Conservation (phyloP, 2,113 vertebrate genomes). For the Gobiocypris rarus region DNA sequence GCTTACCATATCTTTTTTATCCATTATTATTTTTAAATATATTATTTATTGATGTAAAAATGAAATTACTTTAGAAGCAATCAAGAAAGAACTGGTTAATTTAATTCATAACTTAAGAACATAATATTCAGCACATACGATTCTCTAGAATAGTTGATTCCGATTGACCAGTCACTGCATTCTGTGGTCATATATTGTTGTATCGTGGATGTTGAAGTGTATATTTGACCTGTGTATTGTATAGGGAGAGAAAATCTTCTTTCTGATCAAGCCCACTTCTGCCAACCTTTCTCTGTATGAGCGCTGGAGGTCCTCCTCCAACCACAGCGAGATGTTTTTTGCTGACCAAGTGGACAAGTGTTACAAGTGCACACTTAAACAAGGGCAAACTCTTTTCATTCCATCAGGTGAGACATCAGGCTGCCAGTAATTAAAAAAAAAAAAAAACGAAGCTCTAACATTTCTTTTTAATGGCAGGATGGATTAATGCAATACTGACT, state of each 20-base stretch:
- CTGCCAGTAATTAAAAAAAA: not conserved
- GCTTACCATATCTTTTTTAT: not conserved
- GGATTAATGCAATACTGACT: slow-evolving; percentile 97
- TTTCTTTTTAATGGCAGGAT: slow-evolving; percentile 75
- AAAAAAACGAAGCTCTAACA: not conserved
- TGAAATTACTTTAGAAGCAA: not conserved
- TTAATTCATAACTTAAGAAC: not conserved
- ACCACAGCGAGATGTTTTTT: slow-evolving; percentile 98
- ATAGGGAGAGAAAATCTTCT: slow-evolving; percentile 99
- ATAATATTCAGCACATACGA: not conserved
- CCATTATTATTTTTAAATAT: not conserved
- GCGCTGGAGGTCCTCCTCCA: slow-evolving; percentile 95
- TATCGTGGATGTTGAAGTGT: not conserved
- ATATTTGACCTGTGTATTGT: slow-evolving; percentile 24
- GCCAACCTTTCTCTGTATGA: slow-evolving; percentile 98
- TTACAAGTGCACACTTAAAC: slow-evolving; percentile 95
- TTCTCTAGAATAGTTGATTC: not conserved
- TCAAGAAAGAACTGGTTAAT: not conserved
- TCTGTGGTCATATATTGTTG: not conserved
- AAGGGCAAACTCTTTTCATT: slow-evolving; percentile 96
- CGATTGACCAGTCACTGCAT: not conserved
- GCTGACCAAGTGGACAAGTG: slow-evolving; percentile 99
- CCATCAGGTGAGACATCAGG: slow-evolving; percentile 84
- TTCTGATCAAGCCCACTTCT: slow-evolving; percentile 95
- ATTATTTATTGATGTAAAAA: too few species aligned